Conservation (phyloP, 2,888 invertebrate genomes). For the Vannuccia rotundouncinata region DNA sequence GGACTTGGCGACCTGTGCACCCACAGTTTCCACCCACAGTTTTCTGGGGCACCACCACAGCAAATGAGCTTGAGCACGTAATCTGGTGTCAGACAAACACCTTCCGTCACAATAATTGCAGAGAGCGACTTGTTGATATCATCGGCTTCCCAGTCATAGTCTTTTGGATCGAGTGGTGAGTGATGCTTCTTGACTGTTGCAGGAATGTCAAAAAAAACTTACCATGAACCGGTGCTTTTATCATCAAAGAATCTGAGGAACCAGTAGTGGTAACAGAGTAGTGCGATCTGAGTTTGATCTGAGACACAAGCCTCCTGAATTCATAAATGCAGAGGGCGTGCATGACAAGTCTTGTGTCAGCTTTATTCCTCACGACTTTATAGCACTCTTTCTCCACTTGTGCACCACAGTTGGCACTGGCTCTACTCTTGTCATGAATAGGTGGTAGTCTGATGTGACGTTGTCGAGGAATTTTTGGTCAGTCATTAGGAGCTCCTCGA, state of each 20-base stretch:
- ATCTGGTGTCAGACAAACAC: conserved; percentile 1
- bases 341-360: conserved; percentile 3
- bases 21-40: not conserved
- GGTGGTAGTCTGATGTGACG: conserved; percentile 13
- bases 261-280: conserved; percentile 31
- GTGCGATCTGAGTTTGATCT: conserved; percentile 36
- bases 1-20: conserved; percentile 15
- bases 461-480: conserved; percentile 13
- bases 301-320: conserved; percentile 33
- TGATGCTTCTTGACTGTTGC: conserved; percentile 32
- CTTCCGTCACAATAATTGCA: not conserved
- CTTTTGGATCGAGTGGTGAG: not conserved
- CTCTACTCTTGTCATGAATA: conserved; percentile 12
- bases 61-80: not conserved
- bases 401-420: not conserved
- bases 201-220: conserved; percentile 27
- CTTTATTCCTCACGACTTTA: conserved; percentile 32
- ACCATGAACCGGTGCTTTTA: conserved; percentile 33
- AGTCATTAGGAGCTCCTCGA: not conserved
- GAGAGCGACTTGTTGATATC: not conserved
- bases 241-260: conserved; percentile 33
- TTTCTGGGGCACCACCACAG: not conserved
- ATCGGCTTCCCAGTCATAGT: conserved; percentile 24
- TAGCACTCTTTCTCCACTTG: not conserved
- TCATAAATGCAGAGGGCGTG: conserved; percentile 28